Percentiles rank a stretch among this genome's conserved stretches.
Conservation (phyloP, 1,140 invertebrate genomes). For the Anadara kagoshimensis region DNA sequence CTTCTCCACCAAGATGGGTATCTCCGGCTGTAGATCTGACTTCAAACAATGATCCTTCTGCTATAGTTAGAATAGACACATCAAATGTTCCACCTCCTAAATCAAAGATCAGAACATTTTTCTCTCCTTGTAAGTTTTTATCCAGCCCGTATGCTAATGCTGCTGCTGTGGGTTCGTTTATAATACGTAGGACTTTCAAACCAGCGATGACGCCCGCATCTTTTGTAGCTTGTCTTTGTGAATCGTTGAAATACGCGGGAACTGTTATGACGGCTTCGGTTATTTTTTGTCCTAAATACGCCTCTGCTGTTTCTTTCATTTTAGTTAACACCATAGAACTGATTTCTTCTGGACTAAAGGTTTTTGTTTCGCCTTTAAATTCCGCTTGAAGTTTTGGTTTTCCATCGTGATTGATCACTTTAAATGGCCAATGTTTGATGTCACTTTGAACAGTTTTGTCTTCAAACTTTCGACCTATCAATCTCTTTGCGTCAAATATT, state of each 20-base stretch:
- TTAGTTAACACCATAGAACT: slow-evolving; percentile 91
- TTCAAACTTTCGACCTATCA: slow-evolving; percentile 84
- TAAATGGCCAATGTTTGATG: slow-evolving; percentile 81
- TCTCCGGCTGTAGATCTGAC: slow-evolving; percentile 83
- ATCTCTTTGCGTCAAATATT: slow-evolving; percentile 83
- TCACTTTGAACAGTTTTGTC: slow-evolving; percentile 82
- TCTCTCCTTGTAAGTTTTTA: slow-evolving; percentile 74
- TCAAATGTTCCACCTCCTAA: slow-evolving; percentile 63
- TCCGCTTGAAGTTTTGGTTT: slow-evolving; percentile 89
- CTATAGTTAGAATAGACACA: slow-evolving; percentile 59
- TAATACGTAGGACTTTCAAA: slow-evolving; percentile 76
- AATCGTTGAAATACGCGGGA: slow-evolving; percentile 73
- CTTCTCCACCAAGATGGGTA: slow-evolving; percentile 83
- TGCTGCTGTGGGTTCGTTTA: slow-evolving; percentile 75
- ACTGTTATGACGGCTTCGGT: slow-evolving; percentile 73
- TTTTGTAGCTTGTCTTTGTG: slow-evolving; percentile 73
- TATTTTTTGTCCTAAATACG: slow-evolving; percentile 84
- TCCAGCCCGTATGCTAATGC: slow-evolving; percentile 76
- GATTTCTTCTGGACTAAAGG: slow-evolving; percentile 93
- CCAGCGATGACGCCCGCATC: slow-evolving; percentile 74
- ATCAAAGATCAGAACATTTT: slow-evolving; percentile 55
- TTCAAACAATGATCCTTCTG: slow-evolving; percentile 81
- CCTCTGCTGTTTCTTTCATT: slow-evolving; percentile 93
- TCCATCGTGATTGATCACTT: slow-evolving; percentile 87
- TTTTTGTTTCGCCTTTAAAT: slow-evolving; percentile 92